phyloP scores from a whole-genome alignment of 2,113 vertebrate species.

The Riparia riparia region DNA sequence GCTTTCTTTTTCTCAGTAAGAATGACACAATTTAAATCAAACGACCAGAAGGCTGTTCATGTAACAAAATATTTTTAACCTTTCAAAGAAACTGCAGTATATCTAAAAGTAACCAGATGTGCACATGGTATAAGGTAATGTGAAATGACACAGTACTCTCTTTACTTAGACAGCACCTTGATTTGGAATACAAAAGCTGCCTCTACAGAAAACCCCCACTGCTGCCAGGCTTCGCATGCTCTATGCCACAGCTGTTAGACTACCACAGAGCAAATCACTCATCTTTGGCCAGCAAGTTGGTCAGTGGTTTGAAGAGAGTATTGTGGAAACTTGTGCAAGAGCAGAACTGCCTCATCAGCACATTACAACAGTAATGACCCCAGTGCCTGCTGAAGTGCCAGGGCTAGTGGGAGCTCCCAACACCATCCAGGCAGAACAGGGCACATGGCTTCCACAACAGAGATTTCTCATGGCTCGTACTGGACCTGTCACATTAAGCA shows the following conservation, averaged over 20 bases:
- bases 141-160: background rate
- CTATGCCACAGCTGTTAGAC: background rate
- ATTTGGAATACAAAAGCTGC: background rate
- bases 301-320: background rate
- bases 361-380: background rate
- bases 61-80: background rate
- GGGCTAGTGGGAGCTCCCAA: accelerated
- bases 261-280: background rate
- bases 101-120: background rate
- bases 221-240: accelerated
- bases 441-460: accelerated
- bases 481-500: background rate
- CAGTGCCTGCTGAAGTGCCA: background rate
- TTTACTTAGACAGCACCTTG: background rate
- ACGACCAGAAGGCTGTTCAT: background rate
- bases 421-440: accelerated
- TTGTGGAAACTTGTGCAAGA: background rate
- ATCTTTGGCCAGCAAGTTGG: background rate
- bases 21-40: background rate
- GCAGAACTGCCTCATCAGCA: background rate
- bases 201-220: background rate
- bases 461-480: background rate
- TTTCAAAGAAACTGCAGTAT: background rate
- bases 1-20: background rate
- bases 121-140: background rate